phyloP scores from a whole-genome alignment of 2,797 vertebrate genomes.

The Vespertilio murinus region DNA sequence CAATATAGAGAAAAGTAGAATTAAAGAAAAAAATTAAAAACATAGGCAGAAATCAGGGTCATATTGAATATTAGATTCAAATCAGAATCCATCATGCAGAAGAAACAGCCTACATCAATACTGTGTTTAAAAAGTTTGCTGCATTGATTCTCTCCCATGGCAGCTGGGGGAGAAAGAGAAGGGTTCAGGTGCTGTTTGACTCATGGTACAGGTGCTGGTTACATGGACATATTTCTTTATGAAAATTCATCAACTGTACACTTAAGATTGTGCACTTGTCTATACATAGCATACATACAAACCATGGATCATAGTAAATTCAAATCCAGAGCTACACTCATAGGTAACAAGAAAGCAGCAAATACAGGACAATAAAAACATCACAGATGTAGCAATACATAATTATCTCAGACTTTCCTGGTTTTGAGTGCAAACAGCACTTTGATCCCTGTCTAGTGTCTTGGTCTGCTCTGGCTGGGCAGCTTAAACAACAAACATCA shows the following conservation, averaged over 20 bases:
- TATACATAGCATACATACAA: neutral
- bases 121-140: neutral
- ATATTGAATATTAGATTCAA: neutral
- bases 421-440: neutral
- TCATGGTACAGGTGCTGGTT: neutral
- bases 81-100: neutral
- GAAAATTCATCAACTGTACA: neutral
- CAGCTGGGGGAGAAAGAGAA: neutral
- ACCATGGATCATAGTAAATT: neutral
- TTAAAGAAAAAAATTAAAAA: neutral
- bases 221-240: neutral
- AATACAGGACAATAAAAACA: neutral
- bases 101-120: neutral
- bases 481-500: neutral
- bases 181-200: neutral
- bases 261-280: neutral
- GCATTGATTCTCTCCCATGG: fast-evolving
- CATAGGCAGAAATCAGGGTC: neutral
- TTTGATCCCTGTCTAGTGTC: neutral
- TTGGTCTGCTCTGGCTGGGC: neutral
- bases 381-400: neutral
- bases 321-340: neutral
- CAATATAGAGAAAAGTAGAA: neutral
- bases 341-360: neutral
- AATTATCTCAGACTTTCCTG: neutral